These are phyloP conservation scores for Phortica magna DNA, from an alignment of 2,888 invertebrate genomes.

Conservation along the genomic window DNA sequence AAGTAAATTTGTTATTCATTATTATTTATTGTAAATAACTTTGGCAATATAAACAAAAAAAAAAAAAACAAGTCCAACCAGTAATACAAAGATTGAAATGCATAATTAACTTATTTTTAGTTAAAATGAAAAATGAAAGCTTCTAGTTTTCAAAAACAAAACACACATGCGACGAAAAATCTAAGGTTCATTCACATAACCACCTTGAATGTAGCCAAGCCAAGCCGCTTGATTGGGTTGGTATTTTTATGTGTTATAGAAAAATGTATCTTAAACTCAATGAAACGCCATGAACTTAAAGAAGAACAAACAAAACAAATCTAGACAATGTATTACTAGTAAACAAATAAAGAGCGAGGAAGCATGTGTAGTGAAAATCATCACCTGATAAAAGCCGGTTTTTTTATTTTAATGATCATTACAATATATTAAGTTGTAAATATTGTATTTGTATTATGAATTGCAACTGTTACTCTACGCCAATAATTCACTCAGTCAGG, in stretches of 20 bases:
- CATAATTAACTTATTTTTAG: conserved; percentile 22
- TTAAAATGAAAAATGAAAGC: conserved; percentile 11
- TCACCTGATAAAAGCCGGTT: background rate
- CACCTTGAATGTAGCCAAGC: conserved; percentile 13
- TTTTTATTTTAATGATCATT: background rate
- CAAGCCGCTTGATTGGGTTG: background rate
- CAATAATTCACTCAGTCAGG: too few species aligned
- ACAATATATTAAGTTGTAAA: too few species aligned
- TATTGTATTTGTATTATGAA: background rate
- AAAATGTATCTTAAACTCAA: conserved; percentile 13
- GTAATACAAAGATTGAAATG: background rate
- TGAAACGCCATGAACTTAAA: conserved; percentile 20
- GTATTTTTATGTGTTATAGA: conserved; percentile 20
- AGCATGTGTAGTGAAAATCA: too few species aligned
- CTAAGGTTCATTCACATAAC: conserved; percentile 25
- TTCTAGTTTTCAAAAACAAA: conserved; percentile 7
- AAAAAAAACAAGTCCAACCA: conserved; percentile 19
- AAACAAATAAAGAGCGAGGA: too few species aligned
- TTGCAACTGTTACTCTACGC: background rate
- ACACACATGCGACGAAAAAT: background rate
- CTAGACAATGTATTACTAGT: too few species aligned
- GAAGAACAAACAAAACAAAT: background rate
- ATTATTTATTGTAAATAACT: conserved; percentile 8
- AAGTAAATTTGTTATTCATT: conserved; percentile 12
- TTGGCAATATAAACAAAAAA: background rate